Evolutionary conservation across 1,140 invertebrate species (phyloP).

Genomic region (Phortica variegata): DNA sequence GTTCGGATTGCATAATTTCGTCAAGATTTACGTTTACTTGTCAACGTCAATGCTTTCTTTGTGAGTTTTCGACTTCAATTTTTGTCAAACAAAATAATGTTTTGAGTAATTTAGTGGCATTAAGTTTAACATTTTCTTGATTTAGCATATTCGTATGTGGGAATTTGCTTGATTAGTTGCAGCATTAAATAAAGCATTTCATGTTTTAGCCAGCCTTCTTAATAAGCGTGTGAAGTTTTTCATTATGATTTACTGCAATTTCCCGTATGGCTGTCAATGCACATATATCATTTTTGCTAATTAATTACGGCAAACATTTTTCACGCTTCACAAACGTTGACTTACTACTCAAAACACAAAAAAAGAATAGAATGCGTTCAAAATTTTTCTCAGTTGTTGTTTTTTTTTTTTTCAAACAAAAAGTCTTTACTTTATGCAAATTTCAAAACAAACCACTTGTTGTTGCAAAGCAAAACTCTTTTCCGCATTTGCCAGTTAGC

Average conservation of each 20-base stretch:
- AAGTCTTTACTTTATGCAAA: conserved; percentile 34
- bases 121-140: conserved; percentile 10
- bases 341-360: neutral
- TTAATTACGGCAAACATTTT: conserved; percentile 6
- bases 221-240: too few species aligned
- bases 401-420: too few species aligned
- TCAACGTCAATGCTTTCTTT: conserved; percentile 22
- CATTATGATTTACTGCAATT: neutral
- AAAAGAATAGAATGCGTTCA: conserved; percentile 11
- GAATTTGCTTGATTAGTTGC: too few species aligned
- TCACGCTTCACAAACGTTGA: conserved; percentile 25
- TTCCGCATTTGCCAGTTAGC: conserved; percentile 42
- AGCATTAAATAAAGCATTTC: too few species aligned
- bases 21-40: conserved; percentile 21
- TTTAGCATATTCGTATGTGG: neutral
- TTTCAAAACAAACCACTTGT: conserved; percentile 8
- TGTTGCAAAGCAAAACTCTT: too few species aligned
- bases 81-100: conserved; percentile 12
- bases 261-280: neutral
- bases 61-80: neutral
- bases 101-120: neutral
- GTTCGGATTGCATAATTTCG: conserved; percentile 27
- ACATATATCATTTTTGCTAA: neutral
- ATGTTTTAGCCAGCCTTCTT: too few species aligned
- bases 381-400: too few species aligned